Evolutionary conservation across 2,888 invertebrate species (phyloP).

Genomic region (Ennomos erosarius): DNA sequence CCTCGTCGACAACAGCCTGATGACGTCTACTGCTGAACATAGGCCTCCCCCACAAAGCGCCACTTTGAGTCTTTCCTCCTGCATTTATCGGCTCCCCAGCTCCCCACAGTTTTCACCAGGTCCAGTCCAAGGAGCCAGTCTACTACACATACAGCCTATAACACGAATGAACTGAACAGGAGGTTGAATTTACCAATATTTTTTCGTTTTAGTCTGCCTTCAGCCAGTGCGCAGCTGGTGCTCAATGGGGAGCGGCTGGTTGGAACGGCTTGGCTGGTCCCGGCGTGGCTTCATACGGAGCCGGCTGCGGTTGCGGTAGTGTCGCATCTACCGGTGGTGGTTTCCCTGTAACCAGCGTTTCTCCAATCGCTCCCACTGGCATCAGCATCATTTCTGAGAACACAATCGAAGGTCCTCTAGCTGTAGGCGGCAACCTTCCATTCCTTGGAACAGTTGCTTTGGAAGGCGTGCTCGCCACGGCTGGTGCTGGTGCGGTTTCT

Average conservation of each 20-base stretch:
- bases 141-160: no score
- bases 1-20: no score
- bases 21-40: no score
- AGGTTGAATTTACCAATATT: not conserved
- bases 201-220: constrained; percentile 23
- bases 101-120: no score
- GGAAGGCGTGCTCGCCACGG: constrained; percentile 53
- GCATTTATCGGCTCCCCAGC: no score
- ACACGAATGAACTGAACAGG: no score
- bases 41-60: no score
- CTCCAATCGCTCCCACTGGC: constrained; percentile 43
- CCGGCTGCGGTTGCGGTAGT: constrained; percentile 34
- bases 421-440: constrained; percentile 54
- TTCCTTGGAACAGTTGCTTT: constrained; percentile 54
- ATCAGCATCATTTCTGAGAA: constrained; percentile 53
- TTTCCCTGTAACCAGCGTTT: constrained; percentile 25
- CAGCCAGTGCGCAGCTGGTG: constrained; percentile 28
- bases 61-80: no score
- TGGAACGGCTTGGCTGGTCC: constrained; percentile 18
- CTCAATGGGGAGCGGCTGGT: constrained; percentile 8
- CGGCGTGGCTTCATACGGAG: constrained; percentile 15
- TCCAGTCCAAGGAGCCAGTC: no score
- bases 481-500: constrained; percentile 53
- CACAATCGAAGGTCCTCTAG: constrained; percentile 49
- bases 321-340: constrained; percentile 45